Evolutionary conservation across 2,113 vertebrate genomes (phyloP), one percentile per base, ranked within the genome.

Genomic region (Paradoxurus hermaphroditus): DNA sequence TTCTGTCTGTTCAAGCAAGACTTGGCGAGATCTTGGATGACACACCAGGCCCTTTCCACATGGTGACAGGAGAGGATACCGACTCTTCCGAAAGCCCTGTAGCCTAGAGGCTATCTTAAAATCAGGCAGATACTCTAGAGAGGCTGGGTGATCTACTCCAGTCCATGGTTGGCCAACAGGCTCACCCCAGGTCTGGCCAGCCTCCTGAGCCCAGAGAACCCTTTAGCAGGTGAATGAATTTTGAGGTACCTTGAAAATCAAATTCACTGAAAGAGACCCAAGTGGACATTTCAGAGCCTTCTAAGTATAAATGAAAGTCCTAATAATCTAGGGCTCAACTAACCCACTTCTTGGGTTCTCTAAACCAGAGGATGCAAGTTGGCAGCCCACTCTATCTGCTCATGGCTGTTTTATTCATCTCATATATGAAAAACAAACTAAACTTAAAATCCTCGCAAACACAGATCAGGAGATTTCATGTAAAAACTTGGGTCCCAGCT

Each of bases 391-490:
- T 56, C 0, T 10, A 65, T 59, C 73, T 51, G 21, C 53, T 67
- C 7, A 23, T 23, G 53, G 68, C 21, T 67, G 5, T 90, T 62
- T 86, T 51, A 94, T 21, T 82, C 27, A 51, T 67, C n/a, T 29
- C 62, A 39, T n/a, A 34, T 34, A 88, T 86, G 56, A 90, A 81
- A 90, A 91, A 72, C 8, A 90, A 77, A 94, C 25, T 44, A 86
- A 97, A 90, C 59, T 73, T 95, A 56, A 77, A 92, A 59, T 46
- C 44, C 21, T 67, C 87, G 25, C 27, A 73, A 92, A 86, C 34
- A 68, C 44, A 13, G 4, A 79, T 86, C 36, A 53, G 56, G 49
- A 65, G 31, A 95, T 81, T 90, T 84, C 41, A 81, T 53, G 23
- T 21, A 89, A 70, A 65, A 96, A 67, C 18, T 19, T 78, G 73